Percentiles rank a stretch among this genome's conserved stretches.
These are phyloP conservation scores for Cepphus grylle DNA, from an alignment of 2,113 vertebrate genomes.

Conservation along the genomic window DNA sequence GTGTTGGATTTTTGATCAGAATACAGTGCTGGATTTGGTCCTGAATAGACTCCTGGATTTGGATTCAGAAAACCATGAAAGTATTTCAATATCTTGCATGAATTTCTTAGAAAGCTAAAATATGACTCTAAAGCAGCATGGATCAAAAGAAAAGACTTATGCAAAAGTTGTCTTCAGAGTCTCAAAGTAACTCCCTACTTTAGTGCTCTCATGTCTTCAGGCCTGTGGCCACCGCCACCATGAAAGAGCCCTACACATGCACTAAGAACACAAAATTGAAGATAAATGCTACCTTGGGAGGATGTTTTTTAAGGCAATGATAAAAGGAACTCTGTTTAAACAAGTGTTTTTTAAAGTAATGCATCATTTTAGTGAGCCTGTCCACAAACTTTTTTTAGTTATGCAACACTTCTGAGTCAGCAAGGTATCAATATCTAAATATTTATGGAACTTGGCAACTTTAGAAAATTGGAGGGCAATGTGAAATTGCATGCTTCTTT, in stretches of 20 bases:
- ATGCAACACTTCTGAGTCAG: constrained; percentile 20
- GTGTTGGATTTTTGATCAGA: not conserved
- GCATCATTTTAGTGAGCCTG: not conserved
- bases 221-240: not conserved
- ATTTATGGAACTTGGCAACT: constrained; percentile 31
- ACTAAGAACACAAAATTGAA: constrained; percentile 2
- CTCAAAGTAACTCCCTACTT: not conserved
- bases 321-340: constrained; percentile 9
- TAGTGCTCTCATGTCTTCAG: not conserved
- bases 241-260: not conserved
- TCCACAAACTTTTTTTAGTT: not conserved
- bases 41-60: not conserved
- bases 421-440: constrained; percentile 25
- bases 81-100: not conserved
- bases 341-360: not conserved
- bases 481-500: not conserved
- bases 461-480: constrained; percentile 8
- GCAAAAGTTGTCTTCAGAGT: not conserved
- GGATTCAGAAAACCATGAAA: not conserved
- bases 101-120: not conserved
- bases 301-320: not conserved
- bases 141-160: not conserved
- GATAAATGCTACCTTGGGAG: not conserved
- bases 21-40: not conserved
- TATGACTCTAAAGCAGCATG: not conserved